Base-by-base conservation (phyloP, 2,113 vertebrate genomes). In the Paradisaea rubra region DNA sequence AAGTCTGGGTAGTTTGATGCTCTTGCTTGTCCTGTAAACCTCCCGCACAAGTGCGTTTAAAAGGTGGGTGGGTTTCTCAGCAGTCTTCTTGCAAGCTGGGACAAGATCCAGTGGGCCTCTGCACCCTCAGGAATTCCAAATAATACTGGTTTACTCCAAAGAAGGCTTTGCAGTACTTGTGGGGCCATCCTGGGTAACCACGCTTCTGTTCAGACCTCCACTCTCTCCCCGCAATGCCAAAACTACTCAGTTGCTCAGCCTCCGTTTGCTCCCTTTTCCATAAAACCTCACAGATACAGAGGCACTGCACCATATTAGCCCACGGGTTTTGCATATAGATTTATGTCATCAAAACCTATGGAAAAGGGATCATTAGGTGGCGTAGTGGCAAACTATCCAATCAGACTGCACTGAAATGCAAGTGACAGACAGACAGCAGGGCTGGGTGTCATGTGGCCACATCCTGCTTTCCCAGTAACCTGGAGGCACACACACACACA, bases 201-300 rank as follows among this genome's bases (percentile, higher is more conserved):
- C 7, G 33, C 60, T 50, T 49, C 53, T 47, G 5, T 41, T 45
- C 64, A 91, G 63, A 45, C 45, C 52, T 57, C 71, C 39, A 3
- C 21, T 42, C 52, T 23, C 37, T 8, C 73, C 19, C n/a, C 66
- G 56, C 61, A 45, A 3, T 4, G 47, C 56, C 56, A 72, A 61
- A 69, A 41, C 37, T 64, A 6, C 49, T 85, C 35, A 23, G 47
- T 2, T 47, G 84, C 49, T 86, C 50, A 86, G 57, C 13, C 70
- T 23, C 41, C 3, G 0, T 24, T 91, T 54, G 44, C 37, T 37
- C 45, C 61, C 39, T 88, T n/a, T 11, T 11, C 23, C 0, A 0
- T 18, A 53, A 86, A 83, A 37, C 35, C 42, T 39, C 1, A 4
- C 2, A 65, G 47, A 35, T 3, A 50, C 31, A 44, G 52, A 60